Evolutionary conservation across 2,888 invertebrate genomes (phyloP), one percentile per base, ranked within the genome.

Genomic region (Formica aserva): DNA sequence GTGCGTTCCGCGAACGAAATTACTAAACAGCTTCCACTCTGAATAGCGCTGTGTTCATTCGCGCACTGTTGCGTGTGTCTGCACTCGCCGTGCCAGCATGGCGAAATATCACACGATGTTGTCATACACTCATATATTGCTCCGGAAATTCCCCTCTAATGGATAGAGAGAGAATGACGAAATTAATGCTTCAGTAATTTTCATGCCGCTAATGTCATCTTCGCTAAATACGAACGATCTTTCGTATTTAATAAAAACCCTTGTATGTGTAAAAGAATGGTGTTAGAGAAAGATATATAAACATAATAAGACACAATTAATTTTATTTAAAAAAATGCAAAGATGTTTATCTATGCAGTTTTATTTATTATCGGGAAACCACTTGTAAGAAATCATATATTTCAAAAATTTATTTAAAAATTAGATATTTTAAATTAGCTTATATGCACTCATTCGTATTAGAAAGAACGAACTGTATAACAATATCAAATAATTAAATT

Each of bases 21-120:
- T 86, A 74, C 86, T 75, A 60, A 86, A 75, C 75, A 86, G 86
- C 69, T 83, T 86, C 71, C 80, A 71, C 52, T 22, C 80, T 86
- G 77, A 83, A 83, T 86, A 65, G 71, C 71, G 38, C 71, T 76
- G 48, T 81, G 69, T 80, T 75, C 80, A 72, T 62, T 41, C 62
- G 81, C 75, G 76, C 74, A 35, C 63, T n/a, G 77, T 76, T 55
- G 52, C 81, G 57, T 55, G 45, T 62, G 55, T 65, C 52, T 65
- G 60, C 48, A 45, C 38, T 63, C 45, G 35, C 62, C 75, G 74
- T 32, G 38, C 48, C 62, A 63, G 41, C 62, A 52, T 32, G 38
- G 63, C 52, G 52, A 65, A 74, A 77, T 76, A 82, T 82, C 77
- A 35, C 77, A 77, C 45, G 65, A 45, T 66, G 77, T 82, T 76